phyloP scores from a whole-genome alignment of 2,888 invertebrate species.

The Philhelius pedissequus region DNA sequence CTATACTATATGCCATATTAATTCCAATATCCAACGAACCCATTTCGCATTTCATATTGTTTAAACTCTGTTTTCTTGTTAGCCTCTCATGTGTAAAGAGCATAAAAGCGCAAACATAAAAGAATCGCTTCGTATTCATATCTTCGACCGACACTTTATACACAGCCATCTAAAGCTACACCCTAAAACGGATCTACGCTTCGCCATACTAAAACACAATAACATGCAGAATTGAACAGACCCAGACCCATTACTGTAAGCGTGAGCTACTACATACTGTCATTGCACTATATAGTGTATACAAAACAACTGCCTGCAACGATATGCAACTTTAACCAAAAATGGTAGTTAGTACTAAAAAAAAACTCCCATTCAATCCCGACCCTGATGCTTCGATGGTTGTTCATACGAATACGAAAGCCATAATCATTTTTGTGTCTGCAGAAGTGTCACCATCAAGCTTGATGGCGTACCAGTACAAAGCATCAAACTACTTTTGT shows the following conservation, averaged over 20 bases:
- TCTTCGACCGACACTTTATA: slow-evolving; percentile 1
- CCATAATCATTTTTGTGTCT: slow-evolving; percentile 27
- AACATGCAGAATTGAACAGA: neutral
- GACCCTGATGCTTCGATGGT: neutral
- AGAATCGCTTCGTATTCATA: slow-evolving; percentile 33
- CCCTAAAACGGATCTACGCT: slow-evolving; percentile 63
- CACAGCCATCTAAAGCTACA: neutral
- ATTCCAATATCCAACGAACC: neutral
- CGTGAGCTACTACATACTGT: slow-evolving; percentile 4
- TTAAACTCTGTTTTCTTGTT: slow-evolving; percentile 33
- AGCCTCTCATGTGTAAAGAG: slow-evolving; percentile 45
- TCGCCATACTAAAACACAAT: slow-evolving; percentile 46
- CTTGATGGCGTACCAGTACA: slow-evolving; percentile 1
- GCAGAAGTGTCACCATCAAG: slow-evolving; percentile 36
- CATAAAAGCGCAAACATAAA: slow-evolving; percentile 34
- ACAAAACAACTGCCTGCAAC: neutral
- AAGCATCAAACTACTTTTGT: slow-evolving; percentile 13
- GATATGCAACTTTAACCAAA: slow-evolving; percentile 16
- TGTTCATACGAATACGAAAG: neutral
- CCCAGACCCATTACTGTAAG: neutral
- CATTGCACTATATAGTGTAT: slow-evolving; percentile 42
- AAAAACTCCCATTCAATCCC: neutral
- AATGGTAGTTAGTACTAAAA: neutral
- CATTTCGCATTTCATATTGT: slow-evolving; percentile 5
- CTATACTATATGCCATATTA: neutral